Percentiles rank a stretch among this genome's conserved stretches.
Evolutionary conservation across 2,888 invertebrate genomes (phyloP).

Genomic region (Brassicogethes aeneus): DNA sequence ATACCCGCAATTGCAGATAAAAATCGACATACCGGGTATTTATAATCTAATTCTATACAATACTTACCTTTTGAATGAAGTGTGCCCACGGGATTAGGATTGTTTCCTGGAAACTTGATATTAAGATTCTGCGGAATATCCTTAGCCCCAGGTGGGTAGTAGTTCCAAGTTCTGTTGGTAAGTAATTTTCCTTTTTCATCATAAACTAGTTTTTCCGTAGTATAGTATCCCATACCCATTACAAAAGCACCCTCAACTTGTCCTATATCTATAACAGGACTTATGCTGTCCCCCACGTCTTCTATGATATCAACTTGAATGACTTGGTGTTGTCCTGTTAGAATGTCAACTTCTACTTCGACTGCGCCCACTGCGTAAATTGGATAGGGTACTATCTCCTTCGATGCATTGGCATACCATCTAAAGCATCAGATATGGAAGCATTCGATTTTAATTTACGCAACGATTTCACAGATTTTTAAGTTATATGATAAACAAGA

Average conservation of each 20-base stretch:
- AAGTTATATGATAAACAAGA: no score
- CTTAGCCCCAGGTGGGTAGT: slow-evolving; percentile 67
- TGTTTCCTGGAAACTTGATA: slow-evolving; percentile 57
- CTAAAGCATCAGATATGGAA: no score
- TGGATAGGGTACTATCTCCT: slow-evolving; percentile 50
- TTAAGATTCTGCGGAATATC: slow-evolving; percentile 72
- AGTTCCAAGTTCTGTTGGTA: slow-evolving; percentile 74
- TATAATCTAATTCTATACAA: no score
- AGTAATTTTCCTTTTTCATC: slow-evolving; percentile 54
- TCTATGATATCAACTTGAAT: slow-evolving; percentile 62
- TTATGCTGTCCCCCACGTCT: slow-evolving; percentile 61
- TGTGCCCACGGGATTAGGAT: slow-evolving; percentile 56
- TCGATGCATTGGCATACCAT: no score
- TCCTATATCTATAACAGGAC: no score
- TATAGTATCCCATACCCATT: slow-evolving; percentile 58
- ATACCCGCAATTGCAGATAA: no score
- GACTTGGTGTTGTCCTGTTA: slow-evolving; percentile 67
- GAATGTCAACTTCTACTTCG: slow-evolving; percentile 69
- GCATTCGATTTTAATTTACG: no score
- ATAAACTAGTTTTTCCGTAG: slow-evolving; percentile 56
- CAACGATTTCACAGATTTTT: no score
- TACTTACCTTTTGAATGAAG: slow-evolving; percentile 64
- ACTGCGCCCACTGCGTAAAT: slow-evolving; percentile 55
- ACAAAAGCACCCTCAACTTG: slow-evolving; percentile 71
- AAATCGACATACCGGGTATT: no score